These are phyloP conservation scores for Ia io DNA, from an alignment of 2,113 vertebrate genomes.

Conservation along the genomic window DNA sequence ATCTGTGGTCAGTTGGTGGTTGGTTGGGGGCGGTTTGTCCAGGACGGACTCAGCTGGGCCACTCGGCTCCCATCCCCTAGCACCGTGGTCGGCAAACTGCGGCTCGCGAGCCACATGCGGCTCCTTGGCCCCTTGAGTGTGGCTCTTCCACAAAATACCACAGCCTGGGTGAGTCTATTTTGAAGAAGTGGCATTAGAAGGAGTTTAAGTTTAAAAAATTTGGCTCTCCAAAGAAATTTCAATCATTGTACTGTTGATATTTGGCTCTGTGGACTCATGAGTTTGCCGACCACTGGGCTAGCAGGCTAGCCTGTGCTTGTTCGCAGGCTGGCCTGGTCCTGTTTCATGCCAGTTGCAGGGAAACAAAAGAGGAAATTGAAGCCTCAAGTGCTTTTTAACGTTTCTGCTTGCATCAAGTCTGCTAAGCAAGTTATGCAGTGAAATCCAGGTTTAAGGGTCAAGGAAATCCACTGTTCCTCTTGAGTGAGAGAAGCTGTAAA, in stretches of 20 bases:
- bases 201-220: too few relatives aligned
- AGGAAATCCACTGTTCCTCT: not conserved
- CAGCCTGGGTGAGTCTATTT: too few relatives aligned
- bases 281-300: too few relatives aligned
- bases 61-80: not conserved
- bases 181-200: too few relatives aligned
- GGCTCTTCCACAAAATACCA: too few relatives aligned
- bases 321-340: not conserved
- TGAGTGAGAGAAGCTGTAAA: not conserved
- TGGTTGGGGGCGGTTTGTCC: not conserved
- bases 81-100: not conserved
- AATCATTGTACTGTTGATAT: too few relatives aligned
- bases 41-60: not conserved
- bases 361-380: slow-evolving; percentile 50
- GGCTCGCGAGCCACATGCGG: too few relatives aligned
- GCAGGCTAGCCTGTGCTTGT: not conserved
- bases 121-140: too few relatives aligned
- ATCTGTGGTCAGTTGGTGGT: not conserved
- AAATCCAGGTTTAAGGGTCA: not conserved
- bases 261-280: too few relatives aligned
- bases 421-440: slow-evolving; percentile 5
- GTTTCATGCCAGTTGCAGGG: not conserved
- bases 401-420: slow-evolving; percentile 11
- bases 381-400: slow-evolving; percentile 1
- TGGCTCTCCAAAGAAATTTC: too few relatives aligned